Percentiles rank a stretch among this genome's conserved stretches.
Conservation (phyloP, 1,140 invertebrate genomes). For the Tetranychus cinnabarinus region DNA sequence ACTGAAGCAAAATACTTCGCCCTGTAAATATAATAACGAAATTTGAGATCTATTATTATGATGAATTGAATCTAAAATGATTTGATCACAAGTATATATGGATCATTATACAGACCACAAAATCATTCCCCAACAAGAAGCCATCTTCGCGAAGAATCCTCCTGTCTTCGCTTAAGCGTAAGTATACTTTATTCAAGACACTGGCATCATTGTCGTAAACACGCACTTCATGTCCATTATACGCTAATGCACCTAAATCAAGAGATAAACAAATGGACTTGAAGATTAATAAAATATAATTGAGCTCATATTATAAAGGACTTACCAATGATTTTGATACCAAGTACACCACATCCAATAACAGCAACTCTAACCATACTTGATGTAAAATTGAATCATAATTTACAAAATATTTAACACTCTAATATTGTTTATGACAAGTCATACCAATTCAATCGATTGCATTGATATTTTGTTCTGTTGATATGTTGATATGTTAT, state of each 20-base stretch:
- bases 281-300: not conserved
- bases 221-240: constrained; percentile 26
- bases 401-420: not conserved
- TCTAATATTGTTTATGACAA: no score
- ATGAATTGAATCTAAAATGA: not conserved
- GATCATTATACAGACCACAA: constrained; percentile 17
- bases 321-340: constrained; percentile 25
- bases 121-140: constrained; percentile 20
- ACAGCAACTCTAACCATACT: constrained; percentile 25
- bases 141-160: constrained; percentile 21
- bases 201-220: constrained; percentile 21
- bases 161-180: constrained; percentile 23
- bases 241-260: constrained; percentile 23
- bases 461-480: no score
- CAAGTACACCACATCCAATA: constrained; percentile 24
- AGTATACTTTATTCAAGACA: constrained; percentile 20
- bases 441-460: no score
- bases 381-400: not conserved
- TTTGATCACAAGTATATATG: not conserved
- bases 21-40: constrained; percentile 15
- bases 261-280: not conserved
- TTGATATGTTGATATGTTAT: no score
- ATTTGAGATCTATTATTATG: not conserved
- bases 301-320: not conserved
- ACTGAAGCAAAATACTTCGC: constrained; percentile 24